Conservation (phyloP, 2,888 invertebrate genomes). For the Hoplodrina ambigua region DNA sequence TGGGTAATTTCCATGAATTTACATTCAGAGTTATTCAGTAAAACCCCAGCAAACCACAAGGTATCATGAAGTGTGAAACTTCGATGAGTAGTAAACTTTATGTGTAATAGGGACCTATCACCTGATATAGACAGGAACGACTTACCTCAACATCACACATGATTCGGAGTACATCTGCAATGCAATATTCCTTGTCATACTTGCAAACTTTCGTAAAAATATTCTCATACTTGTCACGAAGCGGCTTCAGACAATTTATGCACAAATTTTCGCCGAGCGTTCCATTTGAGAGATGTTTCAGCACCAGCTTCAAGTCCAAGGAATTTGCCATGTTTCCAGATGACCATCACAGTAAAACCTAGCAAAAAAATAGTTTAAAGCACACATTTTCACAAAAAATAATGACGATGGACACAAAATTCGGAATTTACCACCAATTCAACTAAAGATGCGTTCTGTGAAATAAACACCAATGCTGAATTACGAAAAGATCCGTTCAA, state of each 20-base stretch:
- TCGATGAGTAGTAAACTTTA: neutral
- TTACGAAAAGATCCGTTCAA: conserved; percentile 65
- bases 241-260: conserved; percentile 78
- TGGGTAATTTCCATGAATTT: neutral
- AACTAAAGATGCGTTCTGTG: conserved; percentile 66
- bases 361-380: conserved; percentile 43
- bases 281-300: conserved; percentile 82
- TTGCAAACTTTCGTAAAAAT: conserved; percentile 81
- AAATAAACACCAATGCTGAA: conserved; percentile 25
- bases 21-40: neutral
- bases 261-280: conserved; percentile 79
- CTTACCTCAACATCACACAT: conserved; percentile 76
- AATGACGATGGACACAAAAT: conserved; percentile 19
- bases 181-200: conserved; percentile 78
- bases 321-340: conserved; percentile 70
- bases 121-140: neutral
- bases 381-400: conserved; percentile 40
- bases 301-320: conserved; percentile 75
- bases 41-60: neutral
- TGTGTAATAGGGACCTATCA: neutral
- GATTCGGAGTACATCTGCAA: conserved; percentile 78
- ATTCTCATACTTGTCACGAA: conserved; percentile 75
- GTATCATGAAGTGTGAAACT: neutral
- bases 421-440: conserved; percentile 74
- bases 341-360: conserved; percentile 45